Base-by-base conservation (phyloP, 2,888 invertebrate species). In the Drosophila peninsularis region DNA sequence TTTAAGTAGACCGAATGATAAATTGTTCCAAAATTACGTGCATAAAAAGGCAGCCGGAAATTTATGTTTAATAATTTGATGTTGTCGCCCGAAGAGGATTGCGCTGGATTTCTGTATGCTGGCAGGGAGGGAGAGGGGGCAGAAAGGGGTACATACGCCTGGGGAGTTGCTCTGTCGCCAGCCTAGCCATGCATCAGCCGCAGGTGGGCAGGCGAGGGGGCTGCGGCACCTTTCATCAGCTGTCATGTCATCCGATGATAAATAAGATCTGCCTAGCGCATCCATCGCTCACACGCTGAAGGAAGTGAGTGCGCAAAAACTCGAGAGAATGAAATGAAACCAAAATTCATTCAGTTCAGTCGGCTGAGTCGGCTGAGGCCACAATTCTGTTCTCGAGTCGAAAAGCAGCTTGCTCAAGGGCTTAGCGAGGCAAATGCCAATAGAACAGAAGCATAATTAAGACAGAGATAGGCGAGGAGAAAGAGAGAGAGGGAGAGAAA, bases 41-140 rank as follows among this genome's bases (percentile, higher is more conserved):
- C 83, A 88, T 78, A 84, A 88, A 82, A 75, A 82, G 75, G 77
- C 69, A 72, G 72, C 70, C 78, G 83, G 86, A 88, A 86, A 84
- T 84, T 84, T 88, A 84, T 84, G 86, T 80, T 80, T 80, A 69
- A 84, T 86, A 82, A 88, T 84, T 88, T 88, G 86, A 75, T 75
- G 82, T 84, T 70, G 71, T 77, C 74, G 77, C 83, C 62, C 41
- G 72, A 71, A 78, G 80, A 78, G 80, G 78, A 78, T 80, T 80
- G 65, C 57, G 44, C 47, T 17, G 72, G 63, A 87, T 81, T 80
- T 84, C 78, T 71, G 85, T 75, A 88, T 74, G 78, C 67, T 64
- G 56, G 71, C 54, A 63, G 37, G 37, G 74, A 72, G 21, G 17
- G 17, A 32, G 10, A 27, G 14, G 13, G 30, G 30, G 9, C 1